Conservation (phyloP, 2,113 vertebrate genomes). For the human region GRCh38 chr5:70009501-70010000, state of each 20-base stretch:
- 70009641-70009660: not conserved
- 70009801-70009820: not conserved
- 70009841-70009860: not conserved
- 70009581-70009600: not conserved
- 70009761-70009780: not conserved
- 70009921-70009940: not conserved
- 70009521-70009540: not conserved
- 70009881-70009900: not conserved
- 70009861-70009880: not conserved
- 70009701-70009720: not conserved
- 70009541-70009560: not conserved
- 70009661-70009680: not conserved
- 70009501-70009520: not conserved
- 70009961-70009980: not conserved
- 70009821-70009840: not conserved
- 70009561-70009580: not conserved
- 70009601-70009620: not conserved
- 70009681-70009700: not conserved
- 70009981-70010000: not conserved
- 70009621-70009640: not conserved
- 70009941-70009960: not conserved
- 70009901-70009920: not conserved
- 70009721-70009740: not conserved
- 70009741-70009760: not conserved
- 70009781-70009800: not conserved